A percentile compares a stretch with the other conserved stretches of the same genome.
These are phyloP conservation scores for Limanda limanda DNA, from an alignment of 2,113 vertebrate genomes.

Conservation along the genomic window DNA sequence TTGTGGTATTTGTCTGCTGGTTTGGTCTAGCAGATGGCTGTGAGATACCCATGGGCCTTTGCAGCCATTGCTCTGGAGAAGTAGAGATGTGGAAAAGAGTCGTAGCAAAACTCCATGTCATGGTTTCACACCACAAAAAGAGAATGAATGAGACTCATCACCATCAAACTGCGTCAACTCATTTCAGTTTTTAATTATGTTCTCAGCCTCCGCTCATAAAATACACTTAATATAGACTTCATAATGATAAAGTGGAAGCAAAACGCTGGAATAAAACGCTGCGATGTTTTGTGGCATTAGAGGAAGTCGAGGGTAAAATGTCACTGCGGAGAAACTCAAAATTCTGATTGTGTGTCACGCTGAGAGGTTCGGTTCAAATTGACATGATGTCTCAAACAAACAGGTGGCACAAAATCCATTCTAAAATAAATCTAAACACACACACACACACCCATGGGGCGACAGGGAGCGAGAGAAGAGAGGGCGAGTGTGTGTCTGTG, in stretches of 20 bases:
- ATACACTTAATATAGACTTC: slow-evolving; percentile 1
- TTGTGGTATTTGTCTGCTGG: neutral
- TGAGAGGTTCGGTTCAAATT: slow-evolving; percentile 59
- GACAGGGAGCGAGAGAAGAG: neutral
- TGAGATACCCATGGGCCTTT: neutral
- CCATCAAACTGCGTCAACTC: neutral
- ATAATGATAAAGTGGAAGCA: neutral
- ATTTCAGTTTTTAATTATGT: slow-evolving; percentile 14
- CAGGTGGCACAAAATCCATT: slow-evolving; percentile 76
- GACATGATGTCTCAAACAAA: slow-evolving; percentile 65
- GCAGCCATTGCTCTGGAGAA: neutral
- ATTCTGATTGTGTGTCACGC: slow-evolving; percentile 51
- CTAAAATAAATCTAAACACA: slow-evolving; percentile 50
- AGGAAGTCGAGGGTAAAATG: slow-evolving; percentile 46
- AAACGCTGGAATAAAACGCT: slow-evolving; percentile 7
- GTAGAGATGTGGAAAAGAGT: neutral
- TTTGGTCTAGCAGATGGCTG: neutral
- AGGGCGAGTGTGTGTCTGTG: neutral
- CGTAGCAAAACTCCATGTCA: neutral
- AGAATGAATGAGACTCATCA: neutral
- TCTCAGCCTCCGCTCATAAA: neutral
- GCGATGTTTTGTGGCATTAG: neutral
- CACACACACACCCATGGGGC: slow-evolving; percentile 1
- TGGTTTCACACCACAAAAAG: neutral
- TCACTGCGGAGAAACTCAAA: slow-evolving; percentile 29